These are phyloP conservation scores for Asobara japonica DNA, from an alignment of 1,140 invertebrate genomes.

Conservation along the genomic window DNA sequence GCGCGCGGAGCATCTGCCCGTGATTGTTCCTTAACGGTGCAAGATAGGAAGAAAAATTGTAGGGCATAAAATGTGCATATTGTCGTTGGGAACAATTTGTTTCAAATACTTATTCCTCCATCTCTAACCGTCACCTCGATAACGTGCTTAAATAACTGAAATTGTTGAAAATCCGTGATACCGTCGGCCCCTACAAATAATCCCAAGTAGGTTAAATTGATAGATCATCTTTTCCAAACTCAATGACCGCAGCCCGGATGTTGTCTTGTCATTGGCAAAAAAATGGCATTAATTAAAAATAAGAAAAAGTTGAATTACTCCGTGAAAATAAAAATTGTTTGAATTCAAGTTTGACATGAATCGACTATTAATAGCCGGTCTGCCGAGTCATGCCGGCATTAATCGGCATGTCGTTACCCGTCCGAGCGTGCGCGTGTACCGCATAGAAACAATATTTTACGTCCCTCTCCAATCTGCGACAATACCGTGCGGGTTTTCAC, in stretches of 20 bases:
- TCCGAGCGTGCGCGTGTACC: conserved; percentile 48
- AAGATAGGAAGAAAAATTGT: too few species aligned
- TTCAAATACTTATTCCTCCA: too few species aligned
- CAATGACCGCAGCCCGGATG: conserved; percentile 19
- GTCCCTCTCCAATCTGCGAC: conserved; percentile 40
- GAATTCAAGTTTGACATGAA: conserved; percentile 34
- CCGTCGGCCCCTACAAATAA: not conserved
- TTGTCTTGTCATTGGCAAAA: conserved; percentile 8
- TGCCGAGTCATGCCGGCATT: conserved; percentile 54
- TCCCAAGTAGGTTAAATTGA: not conserved
- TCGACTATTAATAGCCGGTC: conserved; percentile 52
- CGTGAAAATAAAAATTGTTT: not conserved
- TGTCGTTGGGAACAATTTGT: too few species aligned
- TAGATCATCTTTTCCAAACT: conserved; percentile 16
- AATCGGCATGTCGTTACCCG: conserved; percentile 60
- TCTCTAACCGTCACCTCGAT: too few species aligned
- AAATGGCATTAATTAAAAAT: not conserved
- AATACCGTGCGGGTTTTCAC: conserved; percentile 39
- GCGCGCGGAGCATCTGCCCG: too few species aligned
- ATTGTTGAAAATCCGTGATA: not conserved
- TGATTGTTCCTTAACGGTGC: too few species aligned
- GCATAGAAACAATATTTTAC: conserved; percentile 60
- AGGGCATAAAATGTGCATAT: too few species aligned
- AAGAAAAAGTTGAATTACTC: not conserved
- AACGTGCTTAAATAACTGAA: too few species aligned